Percentiles rank a stretch among this genome's conserved stretches.
Evolutionary conservation across 2,113 vertebrate species (phyloP).

Genomic region (Regulus satrapa): DNA sequence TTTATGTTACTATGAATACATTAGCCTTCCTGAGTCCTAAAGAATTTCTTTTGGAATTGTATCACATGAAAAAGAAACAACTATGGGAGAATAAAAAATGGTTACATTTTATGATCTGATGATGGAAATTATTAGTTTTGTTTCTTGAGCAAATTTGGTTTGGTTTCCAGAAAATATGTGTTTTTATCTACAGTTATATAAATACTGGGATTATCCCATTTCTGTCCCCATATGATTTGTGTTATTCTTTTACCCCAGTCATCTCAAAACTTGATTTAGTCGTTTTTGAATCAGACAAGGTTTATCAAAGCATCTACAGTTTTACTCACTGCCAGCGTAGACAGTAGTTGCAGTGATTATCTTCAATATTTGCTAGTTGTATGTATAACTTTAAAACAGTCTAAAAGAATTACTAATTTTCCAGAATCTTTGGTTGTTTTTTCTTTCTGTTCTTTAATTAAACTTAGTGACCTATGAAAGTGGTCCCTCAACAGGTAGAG

Average conservation of each 20-base stretch:
- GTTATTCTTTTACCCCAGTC: background rate
- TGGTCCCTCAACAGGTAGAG: background rate
- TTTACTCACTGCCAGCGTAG: background rate
- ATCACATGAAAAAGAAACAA: background rate
- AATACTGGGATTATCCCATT: background rate
- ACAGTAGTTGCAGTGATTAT: background rate
- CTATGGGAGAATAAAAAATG: background rate
- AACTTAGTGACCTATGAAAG: background rate
- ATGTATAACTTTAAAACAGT: background rate
- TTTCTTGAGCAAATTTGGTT: background rate
- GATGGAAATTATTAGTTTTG: background rate
- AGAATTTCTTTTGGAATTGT: constrained; percentile 27
- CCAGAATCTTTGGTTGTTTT: background rate
- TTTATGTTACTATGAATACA: background rate
- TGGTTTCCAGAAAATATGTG: background rate
- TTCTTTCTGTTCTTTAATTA: background rate
- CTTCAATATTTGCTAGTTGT: background rate
- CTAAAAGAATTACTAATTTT: background rate
- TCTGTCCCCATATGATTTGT: background rate
- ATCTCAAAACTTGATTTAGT: background rate
- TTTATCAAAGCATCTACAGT: background rate
- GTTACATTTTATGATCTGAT: background rate
- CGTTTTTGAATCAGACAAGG: background rate
- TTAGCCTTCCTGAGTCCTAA: background rate
- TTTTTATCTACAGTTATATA: background rate